phyloP scores from a whole-genome alignment of 2,113 vertebrate species.

The Silurus glanis region DNA sequence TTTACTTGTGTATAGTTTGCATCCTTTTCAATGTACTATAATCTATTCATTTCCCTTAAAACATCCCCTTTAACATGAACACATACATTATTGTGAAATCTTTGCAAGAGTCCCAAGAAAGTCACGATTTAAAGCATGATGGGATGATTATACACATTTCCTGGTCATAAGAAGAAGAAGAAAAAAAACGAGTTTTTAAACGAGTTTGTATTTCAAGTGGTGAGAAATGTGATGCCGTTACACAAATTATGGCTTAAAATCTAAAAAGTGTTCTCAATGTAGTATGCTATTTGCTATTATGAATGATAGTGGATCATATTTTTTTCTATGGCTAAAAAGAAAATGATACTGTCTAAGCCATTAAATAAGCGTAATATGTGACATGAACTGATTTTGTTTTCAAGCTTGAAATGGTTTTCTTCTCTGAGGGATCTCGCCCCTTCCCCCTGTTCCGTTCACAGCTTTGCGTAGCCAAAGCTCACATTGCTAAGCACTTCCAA shows the following conservation, averaged over 20 bases:
- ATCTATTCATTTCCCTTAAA: neutral
- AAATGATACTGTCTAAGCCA: no score
- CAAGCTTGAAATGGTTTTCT: no score
- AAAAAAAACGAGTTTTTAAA: neutral
- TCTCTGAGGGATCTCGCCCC: no score
- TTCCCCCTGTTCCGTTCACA: no score
- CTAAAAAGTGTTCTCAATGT: neutral
- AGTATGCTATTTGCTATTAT: neutral
- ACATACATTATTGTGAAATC: neutral
- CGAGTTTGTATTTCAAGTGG: neutral
- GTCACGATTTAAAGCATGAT: no score
- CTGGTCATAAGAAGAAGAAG: neutral
- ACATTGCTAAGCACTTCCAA: no score
- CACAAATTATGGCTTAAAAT: neutral
- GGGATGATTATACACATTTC: neutral
- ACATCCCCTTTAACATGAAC: no score
- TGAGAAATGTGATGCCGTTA: neutral
- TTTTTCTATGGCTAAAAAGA: no score
- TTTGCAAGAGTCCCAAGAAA: no score
- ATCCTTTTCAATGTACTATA: neutral
- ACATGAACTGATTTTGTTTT: no score
- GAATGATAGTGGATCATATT: neutral
- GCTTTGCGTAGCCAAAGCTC: no score
- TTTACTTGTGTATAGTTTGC: neutral
- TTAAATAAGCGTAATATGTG: no score